phyloP scores from a whole-genome alignment of 2,113 vertebrate species.

The Tragelaphus strepsiceros region DNA sequence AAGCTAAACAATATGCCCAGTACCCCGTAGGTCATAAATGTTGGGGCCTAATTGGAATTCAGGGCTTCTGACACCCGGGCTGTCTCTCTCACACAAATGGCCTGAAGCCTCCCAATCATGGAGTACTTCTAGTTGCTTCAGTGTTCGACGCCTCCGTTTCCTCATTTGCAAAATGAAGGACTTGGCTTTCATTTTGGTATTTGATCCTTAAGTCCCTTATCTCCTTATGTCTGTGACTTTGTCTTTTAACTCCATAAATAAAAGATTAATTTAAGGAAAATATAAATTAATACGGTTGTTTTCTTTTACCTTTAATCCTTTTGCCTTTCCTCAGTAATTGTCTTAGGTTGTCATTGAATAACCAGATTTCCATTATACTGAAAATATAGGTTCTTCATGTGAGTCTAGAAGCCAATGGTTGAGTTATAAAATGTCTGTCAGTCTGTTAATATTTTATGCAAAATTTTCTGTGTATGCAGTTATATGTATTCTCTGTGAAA shows the following conservation, averaged over 20 bases:
- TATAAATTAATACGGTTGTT: background rate
- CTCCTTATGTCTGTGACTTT: background rate
- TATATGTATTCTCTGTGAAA: background rate
- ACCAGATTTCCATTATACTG: background rate
- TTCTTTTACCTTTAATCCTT: background rate
- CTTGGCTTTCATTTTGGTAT: background rate
- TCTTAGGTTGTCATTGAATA: background rate
- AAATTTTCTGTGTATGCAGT: background rate
- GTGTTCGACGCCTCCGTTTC: background rate
- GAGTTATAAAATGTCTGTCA: background rate
- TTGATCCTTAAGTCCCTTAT: background rate
- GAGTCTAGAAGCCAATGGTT: background rate
- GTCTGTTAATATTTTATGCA: background rate
- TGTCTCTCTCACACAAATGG: background rate
- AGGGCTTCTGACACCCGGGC: background rate
- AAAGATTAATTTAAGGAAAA: conserved; percentile 22
- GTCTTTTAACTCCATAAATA: background rate
- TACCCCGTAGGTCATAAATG: background rate
- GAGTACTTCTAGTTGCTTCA: background rate
- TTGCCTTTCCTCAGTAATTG: background rate
- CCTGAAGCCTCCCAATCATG: background rate
- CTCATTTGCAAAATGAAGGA: background rate
- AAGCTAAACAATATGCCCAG: background rate
- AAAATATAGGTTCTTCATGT: background rate
- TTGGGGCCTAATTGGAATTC: background rate